These are phyloP conservation scores for Addax nasomaculatus DNA, from an alignment of 2,113 vertebrate genomes.

Conservation along the genomic window DNA sequence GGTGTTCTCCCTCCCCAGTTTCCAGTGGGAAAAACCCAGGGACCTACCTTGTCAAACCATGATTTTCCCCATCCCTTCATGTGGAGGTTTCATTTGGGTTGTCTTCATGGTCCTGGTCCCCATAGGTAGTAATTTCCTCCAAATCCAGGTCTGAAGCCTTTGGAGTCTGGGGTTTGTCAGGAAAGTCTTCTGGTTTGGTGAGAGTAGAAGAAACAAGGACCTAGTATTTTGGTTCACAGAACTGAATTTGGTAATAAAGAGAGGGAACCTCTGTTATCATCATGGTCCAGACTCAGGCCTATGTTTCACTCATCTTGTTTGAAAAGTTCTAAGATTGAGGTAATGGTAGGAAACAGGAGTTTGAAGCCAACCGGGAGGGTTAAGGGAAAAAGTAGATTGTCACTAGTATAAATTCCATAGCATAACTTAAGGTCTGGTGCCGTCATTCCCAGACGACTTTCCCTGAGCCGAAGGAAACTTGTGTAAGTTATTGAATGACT, in stretches of 20 bases:
- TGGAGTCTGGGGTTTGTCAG: not conserved
- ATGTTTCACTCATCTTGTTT: not conserved
- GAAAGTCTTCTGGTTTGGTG: not conserved
- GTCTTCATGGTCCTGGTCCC: not conserved
- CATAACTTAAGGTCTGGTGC: not conserved
- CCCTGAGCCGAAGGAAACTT: not conserved
- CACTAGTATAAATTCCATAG: not conserved
- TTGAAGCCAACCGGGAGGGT: not conserved
- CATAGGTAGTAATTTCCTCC: not conserved
- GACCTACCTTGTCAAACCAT: not conserved
- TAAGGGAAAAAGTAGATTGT: not conserved
- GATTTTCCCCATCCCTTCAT: not conserved
- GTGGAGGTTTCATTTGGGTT: not conserved
- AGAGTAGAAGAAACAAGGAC: not conserved
- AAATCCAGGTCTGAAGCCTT: not conserved
- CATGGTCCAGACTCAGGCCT: too few relatives aligned
- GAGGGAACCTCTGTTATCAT: not conserved
- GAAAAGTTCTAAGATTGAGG: not conserved
- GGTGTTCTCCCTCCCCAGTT: not conserved
- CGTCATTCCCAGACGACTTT: not conserved
- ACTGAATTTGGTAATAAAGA: not conserved
- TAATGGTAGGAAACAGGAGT: not conserved
- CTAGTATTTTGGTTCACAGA: not conserved
- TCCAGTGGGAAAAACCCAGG: not conserved
- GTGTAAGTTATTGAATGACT: not conserved